A percentile compares a stretch with the other conserved stretches of the same genome.
Evolutionary conservation across 2,888 invertebrate genomes (phyloP).

Genomic region (Habroteleia sp.): DNA sequence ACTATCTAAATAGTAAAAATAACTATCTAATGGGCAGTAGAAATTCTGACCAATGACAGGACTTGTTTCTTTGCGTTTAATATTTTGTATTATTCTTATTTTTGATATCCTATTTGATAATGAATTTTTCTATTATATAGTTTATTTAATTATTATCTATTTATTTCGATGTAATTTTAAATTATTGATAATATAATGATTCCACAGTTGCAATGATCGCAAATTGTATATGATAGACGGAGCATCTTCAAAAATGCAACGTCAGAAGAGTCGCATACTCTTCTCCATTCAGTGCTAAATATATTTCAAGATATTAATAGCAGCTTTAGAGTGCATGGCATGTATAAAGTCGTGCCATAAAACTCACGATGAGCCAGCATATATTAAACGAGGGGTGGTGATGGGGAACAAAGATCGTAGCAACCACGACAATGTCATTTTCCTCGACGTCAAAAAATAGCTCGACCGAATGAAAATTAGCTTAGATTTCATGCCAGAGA

Average conservation of each 20-base stretch:
- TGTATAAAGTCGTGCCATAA: constrained; percentile 36
- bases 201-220: constrained; percentile 53
- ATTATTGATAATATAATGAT: no score
- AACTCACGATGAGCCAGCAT: constrained; percentile 37
- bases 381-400: constrained; percentile 41
- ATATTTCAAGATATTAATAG: constrained; percentile 78
- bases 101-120: no score
- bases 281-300: constrained; percentile 79
- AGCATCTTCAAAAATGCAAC: constrained; percentile 66
- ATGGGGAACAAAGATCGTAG: constrained; percentile 42
- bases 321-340: constrained; percentile 54
- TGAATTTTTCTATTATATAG: no score
- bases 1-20: no score
- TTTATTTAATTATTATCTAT: no score
- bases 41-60: no score
- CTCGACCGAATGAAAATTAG: constrained; percentile 22
- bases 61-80: no score
- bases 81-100: no score
- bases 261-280: constrained; percentile 66
- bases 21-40: no score
- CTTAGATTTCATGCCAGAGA: neutral
- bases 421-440: constrained; percentile 34
- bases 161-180: no score
- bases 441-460: constrained; percentile 7
- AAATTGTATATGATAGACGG: constrained; percentile 67